Evolutionary conservation across 2,888 invertebrate species (phyloP), one percentile per base, ranked within the genome.

Genomic region (Habroteleia sp.): DNA sequence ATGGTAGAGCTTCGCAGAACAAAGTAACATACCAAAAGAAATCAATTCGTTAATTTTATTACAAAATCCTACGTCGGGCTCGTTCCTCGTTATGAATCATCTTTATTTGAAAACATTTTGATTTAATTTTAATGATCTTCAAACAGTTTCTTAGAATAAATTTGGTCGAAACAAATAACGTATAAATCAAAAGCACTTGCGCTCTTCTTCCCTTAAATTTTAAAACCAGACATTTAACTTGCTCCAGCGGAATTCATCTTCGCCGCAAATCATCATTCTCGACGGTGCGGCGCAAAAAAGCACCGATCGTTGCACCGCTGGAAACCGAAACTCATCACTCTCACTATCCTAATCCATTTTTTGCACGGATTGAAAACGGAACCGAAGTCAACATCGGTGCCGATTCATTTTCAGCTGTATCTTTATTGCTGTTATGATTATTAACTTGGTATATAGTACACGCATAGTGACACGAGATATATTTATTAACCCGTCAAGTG

Each of bases 401-500:
- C 69, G 60, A 71, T 66, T 60, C 62, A 50, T 66, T 62, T 50
- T 50, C 63, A 42, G 65, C 35, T 11, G 33, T 60, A 58, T 66
- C 66, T 74, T 74, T 65, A 58, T 65, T 63, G 62, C 62, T 25
- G 66, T 60, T 62, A 29, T 63, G 44, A 63, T 68, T 63, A 75
- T 71, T 25, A 54, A 31, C 54, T 35, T 56, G 42, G 62, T 50
- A 54, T 69, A 69, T 71, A 33, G 65, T 71, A 48, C 66, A 60
- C 60, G 69, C 39, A 58, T 46, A 69, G 58, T 56, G 74, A 75
- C 74, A 69, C 54, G 73, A 46, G 71, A 65, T 75, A 68, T 80
- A 80, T 81, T 81, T 81, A 81, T 81, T 81, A 79, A 81, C 80
- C 81, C 80, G 78, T 80, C 81, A 80, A 80, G 77, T 78, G 80